Evolutionary conservation across 2,113 vertebrate genomes (phyloP).

Genomic region (Bothrops jararaca): DNA sequence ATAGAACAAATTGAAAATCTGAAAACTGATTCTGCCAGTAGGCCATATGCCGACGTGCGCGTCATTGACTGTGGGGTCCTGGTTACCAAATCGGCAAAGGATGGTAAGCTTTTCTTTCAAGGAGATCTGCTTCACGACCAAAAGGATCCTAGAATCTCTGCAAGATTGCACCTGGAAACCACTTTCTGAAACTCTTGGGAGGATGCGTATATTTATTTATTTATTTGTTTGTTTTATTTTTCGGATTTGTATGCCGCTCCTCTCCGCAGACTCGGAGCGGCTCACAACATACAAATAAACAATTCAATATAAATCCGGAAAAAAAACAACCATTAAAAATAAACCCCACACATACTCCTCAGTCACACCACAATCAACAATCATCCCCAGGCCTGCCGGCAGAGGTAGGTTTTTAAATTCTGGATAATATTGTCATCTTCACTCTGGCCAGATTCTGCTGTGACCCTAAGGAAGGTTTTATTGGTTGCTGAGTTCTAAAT

Average conservation of each 20-base stretch:
- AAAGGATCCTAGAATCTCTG: not conserved
- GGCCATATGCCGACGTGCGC: constrained; percentile 93
- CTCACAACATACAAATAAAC: too few species aligned
- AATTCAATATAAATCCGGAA: too few species aligned
- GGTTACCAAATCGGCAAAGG: constrained; percentile 84
- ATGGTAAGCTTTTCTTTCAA: constrained; percentile 69
- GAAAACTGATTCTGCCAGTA: constrained; percentile 92
- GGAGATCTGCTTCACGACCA: accelerated
- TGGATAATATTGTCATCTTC: not conserved
- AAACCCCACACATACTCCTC: too few species aligned
- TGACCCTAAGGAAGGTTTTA: too few species aligned
- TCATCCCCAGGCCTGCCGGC: too few species aligned
- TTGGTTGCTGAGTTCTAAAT: not conserved
- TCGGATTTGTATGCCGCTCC: too few species aligned
- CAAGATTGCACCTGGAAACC: not conserved
- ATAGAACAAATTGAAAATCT: constrained; percentile 95
- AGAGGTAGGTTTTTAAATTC: too few species aligned
- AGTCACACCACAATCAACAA: too few species aligned
- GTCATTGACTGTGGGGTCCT: constrained; percentile 95
- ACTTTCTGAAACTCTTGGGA: not conserved
- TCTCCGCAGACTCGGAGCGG: too few species aligned
- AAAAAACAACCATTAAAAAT: too few species aligned
- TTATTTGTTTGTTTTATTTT: too few species aligned
- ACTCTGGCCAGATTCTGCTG: accelerated
- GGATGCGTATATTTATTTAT: accelerated